These are phyloP conservation scores for Strigops habroptila DNA, from an alignment of 2,113 vertebrate genomes.

Conservation along the genomic window DNA sequence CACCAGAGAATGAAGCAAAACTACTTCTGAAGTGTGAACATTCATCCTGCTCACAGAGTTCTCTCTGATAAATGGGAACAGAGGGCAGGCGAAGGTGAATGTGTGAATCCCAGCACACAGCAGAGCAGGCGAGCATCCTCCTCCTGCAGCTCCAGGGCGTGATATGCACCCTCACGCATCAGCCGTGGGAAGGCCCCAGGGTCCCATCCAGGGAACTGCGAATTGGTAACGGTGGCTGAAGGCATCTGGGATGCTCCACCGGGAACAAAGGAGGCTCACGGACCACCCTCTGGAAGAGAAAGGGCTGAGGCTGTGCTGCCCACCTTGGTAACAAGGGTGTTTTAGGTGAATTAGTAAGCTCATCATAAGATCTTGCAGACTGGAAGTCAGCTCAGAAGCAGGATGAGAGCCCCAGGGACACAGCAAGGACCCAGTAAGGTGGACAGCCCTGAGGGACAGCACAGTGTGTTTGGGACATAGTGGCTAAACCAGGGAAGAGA, in stretches of 20 bases:
- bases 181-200: fast-evolving
- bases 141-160: neutral
- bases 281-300: neutral
- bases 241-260: neutral
- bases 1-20: neutral
- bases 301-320: neutral
- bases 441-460: neutral
- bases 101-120: fast-evolving
- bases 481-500: neutral
- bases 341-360: neutral
- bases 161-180: neutral
- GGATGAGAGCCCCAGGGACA: neutral
- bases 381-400: neutral
- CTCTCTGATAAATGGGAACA: neutral
- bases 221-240: neutral
- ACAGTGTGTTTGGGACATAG: fast-evolving
- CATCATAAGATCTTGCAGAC: neutral
- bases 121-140: neutral
- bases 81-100: neutral
- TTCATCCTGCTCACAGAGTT: neutral
- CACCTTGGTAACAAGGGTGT: neutral
- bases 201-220: fast-evolving
- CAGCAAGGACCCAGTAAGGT: neutral
- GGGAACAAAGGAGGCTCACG: neutral
- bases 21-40: neutral